Percentiles rank a stretch among this genome's conserved stretches.
These are phyloP conservation scores for Proteles cristata DNA, from an alignment of 2,113 vertebrate species.

Conservation along the genomic window DNA sequence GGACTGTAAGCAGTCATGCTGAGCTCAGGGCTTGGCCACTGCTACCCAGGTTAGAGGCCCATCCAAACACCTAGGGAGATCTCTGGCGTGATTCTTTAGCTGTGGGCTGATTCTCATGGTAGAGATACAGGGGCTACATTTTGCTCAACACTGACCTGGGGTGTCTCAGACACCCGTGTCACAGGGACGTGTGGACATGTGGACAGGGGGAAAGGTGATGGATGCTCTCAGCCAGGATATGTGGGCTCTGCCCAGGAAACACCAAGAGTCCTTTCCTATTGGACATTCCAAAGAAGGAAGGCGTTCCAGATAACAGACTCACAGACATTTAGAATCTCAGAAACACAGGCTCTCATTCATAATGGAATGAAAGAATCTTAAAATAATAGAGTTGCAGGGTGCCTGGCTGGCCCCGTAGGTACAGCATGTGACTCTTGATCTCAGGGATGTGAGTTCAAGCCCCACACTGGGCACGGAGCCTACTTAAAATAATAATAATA, in stretches of 20 bases:
- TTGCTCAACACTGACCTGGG: not conserved
- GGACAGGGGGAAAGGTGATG: not conserved
- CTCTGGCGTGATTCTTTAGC: not conserved
- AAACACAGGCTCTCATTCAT: not conserved
- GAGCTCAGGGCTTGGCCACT: not conserved
- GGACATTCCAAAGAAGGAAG: not conserved
- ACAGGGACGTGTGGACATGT: not conserved
- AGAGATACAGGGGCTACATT: not conserved
- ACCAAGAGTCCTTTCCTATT: not conserved
- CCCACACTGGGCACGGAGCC: not conserved
- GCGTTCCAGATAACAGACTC: not conserved
- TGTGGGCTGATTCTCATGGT: not conserved
- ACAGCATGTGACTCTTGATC: not conserved
- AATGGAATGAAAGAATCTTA: not conserved
- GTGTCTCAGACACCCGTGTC: not conserved
- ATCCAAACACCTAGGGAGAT: not conserved
- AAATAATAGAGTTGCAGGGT: not conserved
- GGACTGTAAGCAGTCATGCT: conserved; percentile 16
- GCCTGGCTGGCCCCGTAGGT: not conserved
- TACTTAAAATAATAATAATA: not conserved
- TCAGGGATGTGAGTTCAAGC: not conserved
- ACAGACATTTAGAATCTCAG: not conserved
- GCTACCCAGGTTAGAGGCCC: not conserved
- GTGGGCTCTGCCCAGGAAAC: not conserved
- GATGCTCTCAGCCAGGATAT: not conserved